Conservation (phyloP, 2,797 vertebrate species). For the Alauda arvensis region DNA sequence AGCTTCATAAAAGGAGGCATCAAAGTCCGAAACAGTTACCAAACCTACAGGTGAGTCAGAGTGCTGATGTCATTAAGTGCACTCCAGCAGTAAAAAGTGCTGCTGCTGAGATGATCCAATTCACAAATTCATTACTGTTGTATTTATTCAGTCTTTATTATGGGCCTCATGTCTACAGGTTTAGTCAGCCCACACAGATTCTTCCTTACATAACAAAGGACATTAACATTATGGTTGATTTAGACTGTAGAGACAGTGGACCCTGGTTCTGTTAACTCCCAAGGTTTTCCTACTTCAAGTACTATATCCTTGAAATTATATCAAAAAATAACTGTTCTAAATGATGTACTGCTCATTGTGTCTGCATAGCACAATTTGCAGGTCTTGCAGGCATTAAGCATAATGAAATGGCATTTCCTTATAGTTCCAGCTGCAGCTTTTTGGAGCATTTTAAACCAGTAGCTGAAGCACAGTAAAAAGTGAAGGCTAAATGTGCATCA, state of each 20-base stretch:
- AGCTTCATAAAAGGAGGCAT: slow-evolving; percentile 98
- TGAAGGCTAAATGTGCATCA: neutral
- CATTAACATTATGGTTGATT: neutral
- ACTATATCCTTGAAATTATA: neutral
- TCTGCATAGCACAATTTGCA: neutral
- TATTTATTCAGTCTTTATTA: neutral
- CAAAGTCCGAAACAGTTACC: slow-evolving; percentile 96
- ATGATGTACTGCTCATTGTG: neutral
- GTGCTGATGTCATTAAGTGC: neutral
- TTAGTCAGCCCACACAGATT: neutral
- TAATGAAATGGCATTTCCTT: neutral
- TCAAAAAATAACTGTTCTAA: neutral
- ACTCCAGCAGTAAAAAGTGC: neutral
- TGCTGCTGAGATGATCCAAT: neutral
- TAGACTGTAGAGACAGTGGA: neutral
- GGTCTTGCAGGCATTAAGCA: neutral
- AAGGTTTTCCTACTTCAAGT: neutral
- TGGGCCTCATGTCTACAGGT: neutral
- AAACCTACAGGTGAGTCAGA: slow-evolving; percentile 91
- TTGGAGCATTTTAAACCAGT: neutral
- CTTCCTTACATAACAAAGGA: neutral
- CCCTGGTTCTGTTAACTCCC: neutral
- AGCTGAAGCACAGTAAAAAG: neutral
- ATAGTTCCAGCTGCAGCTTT: neutral
- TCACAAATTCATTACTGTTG: neutral